phyloP scores from a whole-genome alignment of 2,888 invertebrate species.

The Limenitis camilla region DNA sequence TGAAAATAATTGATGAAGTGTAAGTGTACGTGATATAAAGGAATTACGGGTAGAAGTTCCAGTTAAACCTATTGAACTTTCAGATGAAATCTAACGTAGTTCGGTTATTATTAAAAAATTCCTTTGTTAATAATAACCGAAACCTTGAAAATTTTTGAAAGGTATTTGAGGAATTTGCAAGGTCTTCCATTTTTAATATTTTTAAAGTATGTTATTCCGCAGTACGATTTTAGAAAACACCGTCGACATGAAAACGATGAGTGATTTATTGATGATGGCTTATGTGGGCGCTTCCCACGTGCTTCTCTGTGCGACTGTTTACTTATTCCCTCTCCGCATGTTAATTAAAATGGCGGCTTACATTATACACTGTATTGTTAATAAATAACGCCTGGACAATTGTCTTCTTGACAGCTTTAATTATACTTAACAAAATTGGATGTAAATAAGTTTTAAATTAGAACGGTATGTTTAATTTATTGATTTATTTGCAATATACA shows the following conservation, averaged over 20 bases:
- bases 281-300: conserved; percentile 34
- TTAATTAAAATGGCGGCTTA: conserved; percentile 33
- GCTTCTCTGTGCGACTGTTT: conserved; percentile 18
- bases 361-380: conserved; percentile 20
- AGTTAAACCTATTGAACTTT: too few relatives aligned
- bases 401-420: not conserved
- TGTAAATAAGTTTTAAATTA: not conserved
- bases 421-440: not conserved
- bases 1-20: too few relatives aligned
- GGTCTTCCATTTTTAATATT: not conserved
- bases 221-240: conserved; percentile 20
- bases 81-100: too few relatives aligned
- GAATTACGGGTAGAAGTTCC: too few relatives aligned
- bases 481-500: too few relatives aligned
- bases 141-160: not conserved
- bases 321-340: conserved; percentile 27
- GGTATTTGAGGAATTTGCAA: not conserved
- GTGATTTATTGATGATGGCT: conserved; percentile 25
- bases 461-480: not conserved
- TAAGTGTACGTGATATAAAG: too few relatives aligned
- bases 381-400: conserved; percentile 9
- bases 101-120: too few relatives aligned
- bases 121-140: too few relatives aligned
- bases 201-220: conserved; percentile 12
- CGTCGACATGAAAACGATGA: conserved; percentile 23